Percentiles rank a stretch among this genome's conserved stretches.
Conservation (phyloP, 2,888 invertebrate genomes). For the Troides helena region DNA sequence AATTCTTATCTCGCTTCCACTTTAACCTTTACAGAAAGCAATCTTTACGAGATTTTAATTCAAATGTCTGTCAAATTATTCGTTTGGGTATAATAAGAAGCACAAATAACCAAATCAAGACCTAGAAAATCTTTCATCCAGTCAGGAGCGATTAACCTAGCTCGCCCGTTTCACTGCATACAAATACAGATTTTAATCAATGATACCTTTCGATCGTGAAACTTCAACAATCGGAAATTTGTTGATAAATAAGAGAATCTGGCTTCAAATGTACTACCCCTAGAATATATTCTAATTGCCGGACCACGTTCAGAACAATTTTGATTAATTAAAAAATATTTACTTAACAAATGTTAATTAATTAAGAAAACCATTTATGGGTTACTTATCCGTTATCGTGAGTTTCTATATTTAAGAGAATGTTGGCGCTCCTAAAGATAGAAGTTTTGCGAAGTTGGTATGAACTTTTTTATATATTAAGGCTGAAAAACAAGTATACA, state of each 20-base stretch:
- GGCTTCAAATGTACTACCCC: too few relatives aligned
- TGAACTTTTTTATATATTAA: not conserved
- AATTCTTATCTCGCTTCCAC: too few relatives aligned
- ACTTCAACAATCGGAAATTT: too few relatives aligned
- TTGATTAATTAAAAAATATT: not conserved
- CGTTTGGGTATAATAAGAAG: too few relatives aligned
- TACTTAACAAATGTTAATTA: conserved; percentile 17
- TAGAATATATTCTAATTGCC: too few relatives aligned
- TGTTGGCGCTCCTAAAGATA: not conserved
- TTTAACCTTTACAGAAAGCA: not conserved
- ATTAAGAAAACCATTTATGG: conserved; percentile 8
- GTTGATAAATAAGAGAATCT: too few relatives aligned
- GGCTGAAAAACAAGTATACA: not conserved
- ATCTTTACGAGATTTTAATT: conserved; percentile 1
- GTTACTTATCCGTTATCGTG: conserved; percentile 14
- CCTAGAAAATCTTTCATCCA: too few relatives aligned
- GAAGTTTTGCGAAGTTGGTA: not conserved
- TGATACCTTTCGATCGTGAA: too few relatives aligned
- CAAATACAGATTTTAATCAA: too few relatives aligned
- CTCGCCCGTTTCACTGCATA: too few relatives aligned
- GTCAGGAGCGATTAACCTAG: too few relatives aligned
- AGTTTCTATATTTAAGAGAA: conserved; percentile 8
- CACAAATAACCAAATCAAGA: too few relatives aligned
- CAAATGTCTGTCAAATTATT: not conserved
- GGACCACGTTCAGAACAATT: not conserved